Conservation (phyloP, 2,888 invertebrate species). For the Labia minor region DNA sequence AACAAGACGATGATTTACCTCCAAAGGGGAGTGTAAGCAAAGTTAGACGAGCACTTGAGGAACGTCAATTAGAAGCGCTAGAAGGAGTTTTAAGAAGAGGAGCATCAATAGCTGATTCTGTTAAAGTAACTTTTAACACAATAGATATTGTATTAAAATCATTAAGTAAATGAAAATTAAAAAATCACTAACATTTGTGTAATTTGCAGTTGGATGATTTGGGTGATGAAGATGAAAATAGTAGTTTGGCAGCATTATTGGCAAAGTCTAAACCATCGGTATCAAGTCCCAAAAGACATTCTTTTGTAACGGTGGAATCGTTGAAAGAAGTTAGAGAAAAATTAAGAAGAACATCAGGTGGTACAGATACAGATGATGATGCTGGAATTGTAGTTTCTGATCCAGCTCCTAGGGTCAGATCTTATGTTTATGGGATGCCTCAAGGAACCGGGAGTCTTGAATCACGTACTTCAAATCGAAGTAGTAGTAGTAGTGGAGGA, state of each 20-base stretch:
- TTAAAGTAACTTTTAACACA: not conserved
- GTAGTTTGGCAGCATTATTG: not conserved
- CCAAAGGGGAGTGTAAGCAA: slow-evolving; percentile 39
- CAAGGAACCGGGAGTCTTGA: slow-evolving; percentile 40
- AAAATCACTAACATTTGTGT: not conserved
- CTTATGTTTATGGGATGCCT: slow-evolving; percentile 41
- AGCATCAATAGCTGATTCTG: not conserved
- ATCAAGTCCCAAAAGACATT: slow-evolving; percentile 32
- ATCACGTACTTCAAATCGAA: slow-evolving; percentile 36
- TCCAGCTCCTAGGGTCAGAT: slow-evolving; percentile 34
- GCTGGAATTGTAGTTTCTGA: slow-evolving; percentile 41
- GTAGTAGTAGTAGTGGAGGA: slow-evolving; percentile 34
- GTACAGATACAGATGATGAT: slow-evolving; percentile 32
- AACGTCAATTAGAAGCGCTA: slow-evolving; percentile 20
- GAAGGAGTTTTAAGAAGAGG: slow-evolving; percentile 21
- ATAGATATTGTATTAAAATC: slow-evolving; percentile 15
- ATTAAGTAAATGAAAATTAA: not conserved
- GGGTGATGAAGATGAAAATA: not conserved
- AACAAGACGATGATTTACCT: slow-evolving; percentile 14
- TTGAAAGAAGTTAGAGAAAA: slow-evolving; percentile 48
- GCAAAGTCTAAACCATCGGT: not conserved
- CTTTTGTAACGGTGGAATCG: slow-evolving; percentile 49
- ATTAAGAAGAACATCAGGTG: slow-evolving; percentile 40
- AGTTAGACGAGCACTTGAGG: slow-evolving; percentile 40
- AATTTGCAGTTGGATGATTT: not conserved